Conservation (phyloP, 2,797 vertebrate genomes). For the Rhinogobio ventralis region DNA sequence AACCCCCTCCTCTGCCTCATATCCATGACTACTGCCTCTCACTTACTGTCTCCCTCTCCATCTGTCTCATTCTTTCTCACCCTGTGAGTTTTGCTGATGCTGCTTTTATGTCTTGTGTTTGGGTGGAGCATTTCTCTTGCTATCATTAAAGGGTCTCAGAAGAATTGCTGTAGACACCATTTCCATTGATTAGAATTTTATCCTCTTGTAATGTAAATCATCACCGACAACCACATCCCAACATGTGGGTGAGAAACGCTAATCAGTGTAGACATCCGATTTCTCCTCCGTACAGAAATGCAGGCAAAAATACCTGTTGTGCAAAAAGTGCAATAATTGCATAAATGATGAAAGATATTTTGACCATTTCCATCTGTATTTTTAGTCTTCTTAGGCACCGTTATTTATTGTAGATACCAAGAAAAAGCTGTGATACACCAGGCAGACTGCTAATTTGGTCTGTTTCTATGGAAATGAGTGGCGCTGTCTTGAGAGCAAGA, state of each 20-base stretch:
- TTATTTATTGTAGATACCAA: background rate
- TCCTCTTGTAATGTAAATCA: slow-evolving; percentile 46
- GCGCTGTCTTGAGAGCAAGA: slow-evolving; percentile 35
- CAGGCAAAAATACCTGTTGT: slow-evolving; percentile 13
- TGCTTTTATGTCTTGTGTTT: slow-evolving; percentile 1
- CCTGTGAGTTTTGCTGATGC: background rate
- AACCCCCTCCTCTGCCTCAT: background rate
- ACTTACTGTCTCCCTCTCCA: background rate
- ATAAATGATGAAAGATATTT: slow-evolving; percentile 42
- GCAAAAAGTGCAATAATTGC: slow-evolving; percentile 44
- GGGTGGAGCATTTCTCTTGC: background rate
- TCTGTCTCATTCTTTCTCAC: background rate
- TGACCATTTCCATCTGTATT: slow-evolving; percentile 9
- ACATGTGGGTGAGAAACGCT: slow-evolving; percentile 9
- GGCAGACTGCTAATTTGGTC: slow-evolving; percentile 48
- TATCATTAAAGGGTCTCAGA: slow-evolving; percentile 18
- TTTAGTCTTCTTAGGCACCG: slow-evolving; percentile 18
- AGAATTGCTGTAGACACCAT: slow-evolving; percentile 12
- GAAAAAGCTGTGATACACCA: slow-evolving; percentile 4
- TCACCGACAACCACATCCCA: background rate
- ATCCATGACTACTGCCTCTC: background rate
- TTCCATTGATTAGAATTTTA: slow-evolving; percentile 41
- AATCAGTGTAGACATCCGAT: slow-evolving; percentile 41
- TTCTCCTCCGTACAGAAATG: slow-evolving; percentile 38
- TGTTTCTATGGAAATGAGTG: slow-evolving; percentile 61